These are phyloP conservation scores for Sus scrofa DNA, from an alignment of 2,113 vertebrate genomes.

Conservation along the genomic window T2T-Sscrofa CM000813.6:89139001-89139500, in stretches of 20 bases:
- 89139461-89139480: no score
- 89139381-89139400: no score
- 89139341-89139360: background rate
- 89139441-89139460: no score
- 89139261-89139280: background rate
- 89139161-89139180: rapidly evolving
- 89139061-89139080: background rate
- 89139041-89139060: background rate
- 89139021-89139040: background rate
- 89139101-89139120: background rate
- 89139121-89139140: background rate
- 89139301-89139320: background rate
- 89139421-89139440: no score
- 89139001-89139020: background rate
- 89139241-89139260: no score
- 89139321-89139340: no score
- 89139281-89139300: background rate
- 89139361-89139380: background rate
- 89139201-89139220: no score
- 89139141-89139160: background rate
- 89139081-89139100: background rate
- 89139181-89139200: no score
- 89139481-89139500: no score
- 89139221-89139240: background rate
- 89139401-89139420: no score